Percentiles rank a stretch among this genome's conserved stretches.
These are phyloP conservation scores for Amphiprion clarkii DNA, from an alignment of 2,797 vertebrate genomes.

Conservation along the genomic window DNA sequence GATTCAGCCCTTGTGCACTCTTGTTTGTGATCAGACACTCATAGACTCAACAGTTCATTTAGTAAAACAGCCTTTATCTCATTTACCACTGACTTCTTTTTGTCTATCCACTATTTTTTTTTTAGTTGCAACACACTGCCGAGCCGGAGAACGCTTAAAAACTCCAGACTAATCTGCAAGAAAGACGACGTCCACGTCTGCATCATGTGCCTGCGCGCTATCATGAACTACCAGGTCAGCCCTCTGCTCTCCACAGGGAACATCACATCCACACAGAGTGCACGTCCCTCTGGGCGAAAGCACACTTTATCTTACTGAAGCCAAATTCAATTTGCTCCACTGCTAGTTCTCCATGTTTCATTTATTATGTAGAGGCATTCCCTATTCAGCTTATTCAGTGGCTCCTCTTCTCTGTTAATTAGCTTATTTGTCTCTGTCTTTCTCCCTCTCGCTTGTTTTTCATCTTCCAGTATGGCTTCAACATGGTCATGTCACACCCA, in stretches of 20 bases:
- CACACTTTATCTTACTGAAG: conserved; percentile 41
- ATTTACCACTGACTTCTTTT: neutral
- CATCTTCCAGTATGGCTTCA: conserved; percentile 94
- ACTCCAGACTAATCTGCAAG: conserved; percentile 95
- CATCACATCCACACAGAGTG: neutral
- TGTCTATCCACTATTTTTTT: neutral
- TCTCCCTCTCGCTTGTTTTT: conserved; percentile 44
- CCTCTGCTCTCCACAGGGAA: neutral
- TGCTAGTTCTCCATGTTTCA: conserved; percentile 49
- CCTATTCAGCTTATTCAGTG: conserved; percentile 35
- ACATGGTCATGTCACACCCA: conserved; percentile 99
- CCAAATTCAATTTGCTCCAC: conserved; percentile 50
- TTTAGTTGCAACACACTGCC: conserved; percentile 93
- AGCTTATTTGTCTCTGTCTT: conserved; percentile 53
- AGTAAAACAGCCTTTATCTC: conserved; percentile 3
- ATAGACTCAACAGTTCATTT: neutral
- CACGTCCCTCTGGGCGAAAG: conserved; percentile 17
- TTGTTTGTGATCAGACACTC: conserved; percentile 28
- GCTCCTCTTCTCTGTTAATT: conserved; percentile 44
- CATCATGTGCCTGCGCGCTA: conserved; percentile 98
- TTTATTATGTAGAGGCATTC: conserved; percentile 54
- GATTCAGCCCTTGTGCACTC: conserved; percentile 9
- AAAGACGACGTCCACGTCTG: conserved; percentile 99
- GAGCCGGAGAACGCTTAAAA: conserved; percentile 94
- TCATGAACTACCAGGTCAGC: conserved; percentile 99